These are phyloP conservation scores for Crocidura indochinensis DNA, from an alignment of 2,797 vertebrate genomes.

Conservation along the genomic window DNA sequence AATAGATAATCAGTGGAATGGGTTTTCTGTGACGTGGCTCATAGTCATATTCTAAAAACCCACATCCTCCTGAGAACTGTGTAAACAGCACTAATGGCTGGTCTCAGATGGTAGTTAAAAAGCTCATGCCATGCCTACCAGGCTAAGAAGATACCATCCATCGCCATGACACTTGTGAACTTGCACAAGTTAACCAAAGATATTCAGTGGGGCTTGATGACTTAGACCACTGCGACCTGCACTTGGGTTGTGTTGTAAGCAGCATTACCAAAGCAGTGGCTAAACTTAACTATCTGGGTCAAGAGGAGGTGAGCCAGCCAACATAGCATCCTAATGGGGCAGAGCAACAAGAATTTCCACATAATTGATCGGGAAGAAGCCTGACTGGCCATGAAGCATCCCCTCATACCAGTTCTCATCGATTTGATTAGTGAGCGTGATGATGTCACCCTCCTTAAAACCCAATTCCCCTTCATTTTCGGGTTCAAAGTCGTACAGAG, in stretches of 20 bases:
- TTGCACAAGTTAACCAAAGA: slow-evolving; percentile 87
- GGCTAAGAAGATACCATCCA: slow-evolving; percentile 88
- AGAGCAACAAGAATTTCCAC: slow-evolving; percentile 98
- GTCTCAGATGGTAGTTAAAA: slow-evolving; percentile 74
- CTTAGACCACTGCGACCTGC: slow-evolving; percentile 90
- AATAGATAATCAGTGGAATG: slow-evolving; percentile 85
- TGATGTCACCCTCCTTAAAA: slow-evolving; percentile 99
- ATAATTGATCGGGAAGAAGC: slow-evolving; percentile 99
- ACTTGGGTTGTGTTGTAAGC: slow-evolving; percentile 90
- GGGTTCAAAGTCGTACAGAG: slow-evolving; percentile 98
- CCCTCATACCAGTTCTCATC: slow-evolving; percentile 99
- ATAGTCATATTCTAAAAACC: slow-evolving; percentile 67
- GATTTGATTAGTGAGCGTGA: slow-evolving; percentile 98
- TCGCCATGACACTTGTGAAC: slow-evolving; percentile 86
- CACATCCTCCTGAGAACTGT: slow-evolving; percentile 74
- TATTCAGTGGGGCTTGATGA: slow-evolving; percentile 85
- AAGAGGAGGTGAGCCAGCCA: slow-evolving; percentile 83
- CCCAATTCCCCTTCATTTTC: slow-evolving; percentile 99
- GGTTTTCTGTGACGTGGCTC: slow-evolving; percentile 71
- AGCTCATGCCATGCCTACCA: slow-evolving; percentile 77
- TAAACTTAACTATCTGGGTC: slow-evolving; percentile 86
- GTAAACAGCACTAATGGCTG: slow-evolving; percentile 76
- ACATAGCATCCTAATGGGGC: slow-evolving; percentile 93
- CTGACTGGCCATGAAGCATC: slow-evolving; percentile 97
- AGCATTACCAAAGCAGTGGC: slow-evolving; percentile 92